These are phyloP conservation scores for Gavia stellata DNA, from an alignment of 2,113 vertebrate species.

Conservation along the genomic window DNA sequence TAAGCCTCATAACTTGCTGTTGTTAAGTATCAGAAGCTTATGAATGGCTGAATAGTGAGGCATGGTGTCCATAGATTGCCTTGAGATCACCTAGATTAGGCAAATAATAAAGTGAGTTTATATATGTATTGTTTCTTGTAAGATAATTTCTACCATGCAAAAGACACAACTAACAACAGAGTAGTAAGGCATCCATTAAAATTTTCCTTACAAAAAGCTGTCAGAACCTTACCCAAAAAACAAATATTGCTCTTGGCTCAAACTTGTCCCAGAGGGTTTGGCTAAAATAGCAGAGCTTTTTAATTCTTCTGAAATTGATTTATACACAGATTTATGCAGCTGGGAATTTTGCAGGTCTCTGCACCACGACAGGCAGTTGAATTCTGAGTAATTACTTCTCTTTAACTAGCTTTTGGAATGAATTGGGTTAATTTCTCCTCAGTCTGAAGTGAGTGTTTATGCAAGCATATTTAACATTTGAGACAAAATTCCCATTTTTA, in stretches of 20 bases:
- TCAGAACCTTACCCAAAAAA: neutral
- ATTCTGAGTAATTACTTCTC: constrained; percentile 1
- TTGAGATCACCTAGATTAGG: neutral
- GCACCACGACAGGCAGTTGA: neutral
- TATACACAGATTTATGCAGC: neutral
- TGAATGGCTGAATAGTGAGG: neutral
- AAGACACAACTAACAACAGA: neutral
- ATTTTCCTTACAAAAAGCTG: neutral
- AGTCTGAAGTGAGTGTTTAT: neutral
- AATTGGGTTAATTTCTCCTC: neutral
- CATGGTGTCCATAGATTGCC: neutral
- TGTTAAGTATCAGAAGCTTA: neutral
- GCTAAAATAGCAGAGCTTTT: neutral
- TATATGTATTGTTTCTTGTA: neutral
- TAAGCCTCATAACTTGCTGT: neutral
- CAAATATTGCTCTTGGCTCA: neutral
- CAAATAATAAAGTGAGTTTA: neutral
- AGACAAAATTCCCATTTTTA: neutral
- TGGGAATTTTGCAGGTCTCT: neutral
- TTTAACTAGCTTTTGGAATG: neutral
- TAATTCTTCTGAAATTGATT: constrained; percentile 34
- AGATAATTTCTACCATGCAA: neutral
- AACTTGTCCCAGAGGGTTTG: neutral
- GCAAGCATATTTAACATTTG: neutral
- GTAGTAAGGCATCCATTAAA: neutral